Base-by-base conservation (phyloP, 1,140 invertebrate genomes). In the Ylistrum balloti region DNA sequence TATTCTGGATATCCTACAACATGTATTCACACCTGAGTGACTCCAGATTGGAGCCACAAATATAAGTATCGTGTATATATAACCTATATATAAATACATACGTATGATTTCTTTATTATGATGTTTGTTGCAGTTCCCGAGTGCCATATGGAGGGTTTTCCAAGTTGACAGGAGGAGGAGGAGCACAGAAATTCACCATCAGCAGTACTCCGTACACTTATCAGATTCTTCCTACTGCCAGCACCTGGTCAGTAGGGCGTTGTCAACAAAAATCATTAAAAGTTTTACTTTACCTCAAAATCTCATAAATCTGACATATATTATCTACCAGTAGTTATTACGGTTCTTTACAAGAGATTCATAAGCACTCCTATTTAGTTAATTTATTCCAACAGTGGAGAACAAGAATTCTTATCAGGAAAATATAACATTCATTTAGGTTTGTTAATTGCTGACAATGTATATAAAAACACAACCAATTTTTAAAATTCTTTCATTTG, bases 131-230 rank as follows among this genome's bases (percentile, higher is more conserved):
- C 89, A 96, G 95, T 92, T 96, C 95, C 34, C 88, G 95, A 87
- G 95, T 96, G 17, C 95, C 95, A 0, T 94, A 94, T 93, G 95
- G 95, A 85, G 95, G 95, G 9, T 96, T 96, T 91, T 86, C 92
- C n/a, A 93, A 94, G 33, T 91, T 96, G 32, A 88, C 89, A 41
- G 94, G 95, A n/a, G 94, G 94, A 33, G 95, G 94, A 0, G 92
- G 92, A 32, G 91, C 92, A 33, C 94, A 95, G 89, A 93, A 94
- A 89, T 96, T 96, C 86, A 95, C 95, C 85, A 95, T 96, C 35
- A 94, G 93, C 45, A 89, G 91, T 35, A 92, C 92, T 2, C 88
- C 91, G 5, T 95, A 94, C 74, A 92, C 90, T 13, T 86, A 88
- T 22, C 86, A 93, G 32, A 48, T 93, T 0, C 91, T 95, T 74